Percentiles rank a stretch among this genome's conserved stretches.
phyloP scores from a whole-genome alignment of 2,797 vertebrate genomes.

The Melanotaenia parkinsoni region DNA sequence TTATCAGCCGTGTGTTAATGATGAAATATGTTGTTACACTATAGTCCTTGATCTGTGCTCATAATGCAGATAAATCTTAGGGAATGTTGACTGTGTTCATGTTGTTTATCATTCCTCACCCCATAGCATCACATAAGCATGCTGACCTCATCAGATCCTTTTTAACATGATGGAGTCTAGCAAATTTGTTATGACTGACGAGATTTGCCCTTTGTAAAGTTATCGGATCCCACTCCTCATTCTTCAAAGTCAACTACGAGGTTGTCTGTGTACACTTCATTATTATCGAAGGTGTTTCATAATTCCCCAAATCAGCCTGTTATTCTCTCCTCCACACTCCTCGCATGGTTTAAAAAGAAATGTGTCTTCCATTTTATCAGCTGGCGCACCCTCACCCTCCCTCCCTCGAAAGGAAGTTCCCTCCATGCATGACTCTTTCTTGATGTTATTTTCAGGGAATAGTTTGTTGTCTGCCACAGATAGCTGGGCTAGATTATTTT shows the following conservation, averaged over 20 bases:
- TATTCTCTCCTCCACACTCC: slow-evolving; percentile 9
- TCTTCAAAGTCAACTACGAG: slow-evolving; percentile 25
- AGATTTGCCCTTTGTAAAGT: slow-evolving; percentile 34
- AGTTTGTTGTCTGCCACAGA: slow-evolving; percentile 75
- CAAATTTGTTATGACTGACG: slow-evolving; percentile 37
- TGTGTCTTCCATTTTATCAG: slow-evolving; percentile 79
- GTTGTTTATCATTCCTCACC: slow-evolving; percentile 49
- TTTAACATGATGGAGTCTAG: slow-evolving; percentile 40
- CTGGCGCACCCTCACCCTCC: slow-evolving; percentile 63
- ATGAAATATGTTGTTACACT: slow-evolving; percentile 20
- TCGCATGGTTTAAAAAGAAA: slow-evolving; percentile 58
- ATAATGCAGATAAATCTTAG: slow-evolving; percentile 38
- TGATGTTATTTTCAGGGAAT: slow-evolving; percentile 80
- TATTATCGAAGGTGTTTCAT: slow-evolving; percentile 27
- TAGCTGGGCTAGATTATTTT: slow-evolving; percentile 72
- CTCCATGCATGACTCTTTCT: slow-evolving; percentile 62
- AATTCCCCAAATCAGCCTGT: slow-evolving; percentile 27
- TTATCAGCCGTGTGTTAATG: neutral
- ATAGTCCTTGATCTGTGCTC: slow-evolving; percentile 24
- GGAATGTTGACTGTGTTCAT: slow-evolving; percentile 24
- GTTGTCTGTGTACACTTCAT: slow-evolving; percentile 19
- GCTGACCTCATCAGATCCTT: slow-evolving; percentile 53
- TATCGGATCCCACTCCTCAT: slow-evolving; percentile 6
- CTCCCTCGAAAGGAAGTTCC: slow-evolving; percentile 77
- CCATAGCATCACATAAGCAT: slow-evolving; percentile 35